Evolutionary conservation across 2,888 invertebrate species (phyloP).

Genomic region (Cheilosia variabilis): DNA sequence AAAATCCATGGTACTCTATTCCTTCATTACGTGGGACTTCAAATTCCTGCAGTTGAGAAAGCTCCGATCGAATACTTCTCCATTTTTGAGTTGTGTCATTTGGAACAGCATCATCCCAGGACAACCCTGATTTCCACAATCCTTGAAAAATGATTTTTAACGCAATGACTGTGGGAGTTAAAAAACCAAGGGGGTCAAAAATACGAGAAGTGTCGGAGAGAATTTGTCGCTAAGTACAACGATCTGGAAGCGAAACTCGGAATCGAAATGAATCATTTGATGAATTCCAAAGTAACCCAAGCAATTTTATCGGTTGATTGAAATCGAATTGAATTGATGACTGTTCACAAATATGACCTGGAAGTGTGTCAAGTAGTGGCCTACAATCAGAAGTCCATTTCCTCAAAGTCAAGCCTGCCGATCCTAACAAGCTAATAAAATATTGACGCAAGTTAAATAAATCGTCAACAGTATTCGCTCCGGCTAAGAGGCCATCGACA

Average conservation of each 20-base stretch:
- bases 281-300: background rate
- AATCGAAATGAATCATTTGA: background rate
- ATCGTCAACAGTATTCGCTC: background rate
- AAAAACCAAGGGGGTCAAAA: background rate
- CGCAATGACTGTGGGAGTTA: background rate
- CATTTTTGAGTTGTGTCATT: no score
- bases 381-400: conserved; percentile 4
- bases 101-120: no score
- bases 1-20: background rate
- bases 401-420: background rate
- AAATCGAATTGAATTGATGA: background rate
- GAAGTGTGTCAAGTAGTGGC: background rate
- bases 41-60: no score
- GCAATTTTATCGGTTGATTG: background rate
- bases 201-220: background rate
- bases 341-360: background rate
- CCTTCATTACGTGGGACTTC: no score
- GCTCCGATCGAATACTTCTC: no score
- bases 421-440: background rate
- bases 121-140: background rate
- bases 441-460: background rate
- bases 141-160: background rate
- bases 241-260: background rate
- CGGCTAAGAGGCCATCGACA: conserved; percentile 1
- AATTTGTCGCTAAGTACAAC: background rate